phyloP scores from a whole-genome alignment of 2,888 invertebrate species.

The Eremobia ochroleuca region DNA sequence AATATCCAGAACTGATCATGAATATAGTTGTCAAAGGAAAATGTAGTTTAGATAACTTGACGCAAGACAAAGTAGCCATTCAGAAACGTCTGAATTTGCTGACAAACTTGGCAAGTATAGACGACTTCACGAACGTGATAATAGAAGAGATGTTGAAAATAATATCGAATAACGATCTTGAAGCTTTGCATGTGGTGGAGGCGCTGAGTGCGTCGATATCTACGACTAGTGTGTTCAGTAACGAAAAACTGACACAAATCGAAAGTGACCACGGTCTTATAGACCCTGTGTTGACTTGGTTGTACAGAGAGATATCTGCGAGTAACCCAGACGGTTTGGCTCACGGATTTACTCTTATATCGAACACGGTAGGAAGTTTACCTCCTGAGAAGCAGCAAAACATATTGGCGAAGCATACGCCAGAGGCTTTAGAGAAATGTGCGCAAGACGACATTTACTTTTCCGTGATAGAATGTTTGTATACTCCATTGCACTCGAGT shows the following conservation, averaged over 20 bases:
- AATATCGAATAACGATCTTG: conserved; percentile 74
- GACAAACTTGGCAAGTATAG: conserved; percentile 86
- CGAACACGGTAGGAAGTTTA: conserved; percentile 82
- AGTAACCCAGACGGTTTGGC: conserved; percentile 72
- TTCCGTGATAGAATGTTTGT: conserved; percentile 88
- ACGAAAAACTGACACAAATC: conserved; percentile 82
- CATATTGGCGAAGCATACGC: conserved; percentile 77
- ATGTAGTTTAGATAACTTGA: conserved; percentile 81
- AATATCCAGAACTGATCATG: conserved; percentile 90
- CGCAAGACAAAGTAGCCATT: conserved; percentile 76
- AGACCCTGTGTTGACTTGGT: conserved; percentile 82
- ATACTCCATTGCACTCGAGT: conserved; percentile 85
- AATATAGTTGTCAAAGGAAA: conserved; percentile 86
- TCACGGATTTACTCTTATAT: conserved; percentile 80
- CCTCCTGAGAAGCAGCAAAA: conserved; percentile 79
- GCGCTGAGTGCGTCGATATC: conserved; percentile 82
- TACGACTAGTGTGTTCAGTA: conserved; percentile 78
- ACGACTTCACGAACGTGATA: conserved; percentile 87
- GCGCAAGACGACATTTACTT: conserved; percentile 78
- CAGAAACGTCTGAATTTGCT: conserved; percentile 86
- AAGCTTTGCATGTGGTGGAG: conserved; percentile 80
- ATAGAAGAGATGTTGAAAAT: conserved; percentile 85
- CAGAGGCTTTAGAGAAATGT: conserved; percentile 76
- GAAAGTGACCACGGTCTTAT: conserved; percentile 87
- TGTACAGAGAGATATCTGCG: conserved; percentile 77